Percentiles rank a stretch among this genome's conserved stretches.
phyloP scores from a whole-genome alignment of 2,888 invertebrate genomes.

The Dynastes grantii region DNA sequence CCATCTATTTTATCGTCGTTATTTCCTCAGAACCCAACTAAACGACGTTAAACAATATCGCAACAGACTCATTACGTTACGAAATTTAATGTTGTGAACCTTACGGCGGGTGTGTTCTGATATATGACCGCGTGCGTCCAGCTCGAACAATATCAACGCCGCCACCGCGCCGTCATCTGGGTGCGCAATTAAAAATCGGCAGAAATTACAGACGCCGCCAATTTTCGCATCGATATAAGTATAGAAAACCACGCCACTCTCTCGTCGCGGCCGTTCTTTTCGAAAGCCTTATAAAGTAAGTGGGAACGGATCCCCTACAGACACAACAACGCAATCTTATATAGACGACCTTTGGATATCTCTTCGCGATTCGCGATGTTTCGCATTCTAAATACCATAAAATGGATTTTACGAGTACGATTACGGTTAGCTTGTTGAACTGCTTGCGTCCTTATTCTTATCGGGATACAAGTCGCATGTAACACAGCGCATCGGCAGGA shows the following conservation, averaged over 20 bases:
- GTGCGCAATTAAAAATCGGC: constrained; percentile 32
- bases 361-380: constrained; percentile 19
- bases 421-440: background rate
- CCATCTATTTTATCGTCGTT: no score
- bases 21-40: no score
- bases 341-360: constrained; percentile 28
- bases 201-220: constrained; percentile 1
- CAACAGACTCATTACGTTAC: constrained; percentile 19
- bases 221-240: constrained; percentile 24
- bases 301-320: constrained; percentile 28
- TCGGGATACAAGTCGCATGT: background rate
- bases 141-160: constrained; percentile 21
- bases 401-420: background rate
- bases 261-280: no score
- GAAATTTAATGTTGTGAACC: constrained; percentile 1
- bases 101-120: constrained; percentile 29
- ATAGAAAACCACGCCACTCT: no score
- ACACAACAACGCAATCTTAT: constrained; percentile 15
- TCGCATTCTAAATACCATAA: constrained; percentile 36
- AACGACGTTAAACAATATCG: constrained; percentile 24
- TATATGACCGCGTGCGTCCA: constrained; percentile 27
- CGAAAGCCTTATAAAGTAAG: constrained; percentile 27
- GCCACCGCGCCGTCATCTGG: constrained; percentile 14
- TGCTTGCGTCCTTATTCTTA: background rate
- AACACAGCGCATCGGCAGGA: background rate